phyloP scores from a whole-genome alignment of 2,888 invertebrate species.

The Calliphora vomitoria region DNA sequence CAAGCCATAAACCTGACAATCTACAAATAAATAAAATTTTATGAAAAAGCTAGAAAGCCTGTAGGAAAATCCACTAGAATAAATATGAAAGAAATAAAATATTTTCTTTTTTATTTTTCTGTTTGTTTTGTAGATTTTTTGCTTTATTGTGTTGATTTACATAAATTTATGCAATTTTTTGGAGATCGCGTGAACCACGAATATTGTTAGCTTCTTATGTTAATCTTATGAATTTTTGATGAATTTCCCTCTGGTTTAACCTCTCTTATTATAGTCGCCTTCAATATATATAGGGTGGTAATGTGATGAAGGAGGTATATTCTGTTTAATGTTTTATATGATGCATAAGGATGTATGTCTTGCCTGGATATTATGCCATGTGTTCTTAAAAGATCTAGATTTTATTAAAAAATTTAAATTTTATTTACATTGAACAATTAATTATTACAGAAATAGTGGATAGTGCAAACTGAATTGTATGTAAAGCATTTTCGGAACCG shows the following conservation, averaged over 20 bases:
- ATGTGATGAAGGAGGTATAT: background rate
- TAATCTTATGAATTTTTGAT: slow-evolving; percentile 73
- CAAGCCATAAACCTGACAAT: slow-evolving; percentile 59
- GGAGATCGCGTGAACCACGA: slow-evolving; percentile 75
- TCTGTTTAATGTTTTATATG: background rate
- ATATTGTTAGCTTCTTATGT: slow-evolving; percentile 74
- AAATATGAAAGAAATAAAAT: slow-evolving; percentile 66
- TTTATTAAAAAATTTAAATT: too few species aligned
- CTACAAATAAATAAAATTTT: slow-evolving; percentile 18
- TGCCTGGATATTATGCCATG: too few species aligned
- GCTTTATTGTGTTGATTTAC: slow-evolving; percentile 50
- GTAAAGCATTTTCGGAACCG: too few species aligned
- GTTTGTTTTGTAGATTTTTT: background rate
- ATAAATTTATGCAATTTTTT: slow-evolving; percentile 75
- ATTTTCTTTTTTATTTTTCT: slow-evolving; percentile 54
- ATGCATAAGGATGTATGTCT: background rate
- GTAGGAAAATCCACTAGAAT: slow-evolving; percentile 55
- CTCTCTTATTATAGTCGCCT: slow-evolving; percentile 48
- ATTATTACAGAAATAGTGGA: too few species aligned
- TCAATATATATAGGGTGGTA: background rate
- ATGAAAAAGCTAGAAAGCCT: slow-evolving; percentile 13
- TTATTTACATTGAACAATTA: too few species aligned
- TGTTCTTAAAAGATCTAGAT: too few species aligned
- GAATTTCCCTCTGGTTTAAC: slow-evolving; percentile 69
- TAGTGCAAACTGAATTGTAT: too few species aligned